Evolutionary conservation across 2,888 invertebrate genomes (phyloP), one percentile per base, ranked within the genome.

Genomic region (Julus scanicus): DNA sequence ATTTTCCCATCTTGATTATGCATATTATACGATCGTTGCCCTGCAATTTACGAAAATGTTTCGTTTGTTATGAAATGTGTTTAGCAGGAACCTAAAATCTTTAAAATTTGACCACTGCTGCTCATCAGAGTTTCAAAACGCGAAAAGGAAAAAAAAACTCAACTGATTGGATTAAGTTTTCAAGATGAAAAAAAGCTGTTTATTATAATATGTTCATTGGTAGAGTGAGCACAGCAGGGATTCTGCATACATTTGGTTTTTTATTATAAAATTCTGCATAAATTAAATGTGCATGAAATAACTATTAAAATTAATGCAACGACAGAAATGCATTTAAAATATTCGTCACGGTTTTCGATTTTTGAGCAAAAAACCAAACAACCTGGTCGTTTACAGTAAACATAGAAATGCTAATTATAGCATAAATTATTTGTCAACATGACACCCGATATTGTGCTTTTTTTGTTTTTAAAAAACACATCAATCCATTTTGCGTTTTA

Each of bases 171-270:
- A 71, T 71, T 71, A 71, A 20, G 71, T 71, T 71, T 71, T 71
- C 3, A 71, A 71, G 29, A 71, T n/a, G 8, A n/a, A 29, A 71
- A 20, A n/a, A 6, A 71, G 71, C 1, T 29, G 17, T 71, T 71
- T 71, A 71, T 71, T 71, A 71, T 8, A 20, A 71, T 29, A 29
- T 71, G 17, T 9, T 20, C 9, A 71, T 4, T 17, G 71, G 71
- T 6, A 71, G 71, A 71, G 8, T 71, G 29, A 71, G 71, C 71
- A 71, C 71, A 71, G 71, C 71, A 71, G 71, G 71, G 71, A 11
- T 20, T 4, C 29, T 29, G 71, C n/a, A 29, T 29, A 29, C n/a
- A n/a, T 63, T 63, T 29, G n/a, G 8, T 63, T 63, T 63, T 63
- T 63, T n/a, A 63, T 6, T 63, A n/a, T n/a, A n/a, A n/a, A n/a